Evolutionary conservation across 2,888 invertebrate species (phyloP).

Genomic region (Scaptomyza polygonia): DNA sequence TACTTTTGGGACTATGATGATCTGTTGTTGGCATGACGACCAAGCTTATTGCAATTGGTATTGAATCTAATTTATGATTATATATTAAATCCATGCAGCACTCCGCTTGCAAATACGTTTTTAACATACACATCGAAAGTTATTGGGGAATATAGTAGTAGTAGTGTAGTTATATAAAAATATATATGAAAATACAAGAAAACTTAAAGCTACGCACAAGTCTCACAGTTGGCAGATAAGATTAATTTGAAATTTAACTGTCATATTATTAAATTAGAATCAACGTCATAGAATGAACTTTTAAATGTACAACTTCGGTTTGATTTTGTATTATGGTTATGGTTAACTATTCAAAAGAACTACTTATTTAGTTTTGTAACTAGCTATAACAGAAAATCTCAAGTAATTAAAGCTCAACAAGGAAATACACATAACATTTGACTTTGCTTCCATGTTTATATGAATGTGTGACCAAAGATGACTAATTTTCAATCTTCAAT

Average conservation of each 20-base stretch:
- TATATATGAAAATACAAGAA: conserved; percentile 46
- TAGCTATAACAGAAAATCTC: no score
- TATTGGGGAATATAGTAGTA: conserved; percentile 13
- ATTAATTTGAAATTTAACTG: not conserved
- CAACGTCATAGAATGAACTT: no score
- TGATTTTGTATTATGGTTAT: no score
- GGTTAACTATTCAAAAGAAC: no score
- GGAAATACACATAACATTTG: no score
- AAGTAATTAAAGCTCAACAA: no score
- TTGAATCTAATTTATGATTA: conserved; percentile 37
- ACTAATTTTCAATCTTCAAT: no score
- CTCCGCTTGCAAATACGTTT: conserved; percentile 65
- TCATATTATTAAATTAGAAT: not conserved
- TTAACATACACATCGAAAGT: conserved; percentile 68
- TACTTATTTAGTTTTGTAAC: no score
- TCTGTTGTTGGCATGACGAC: conserved; percentile 23
- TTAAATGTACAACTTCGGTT: no score
- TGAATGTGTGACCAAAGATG: no score
- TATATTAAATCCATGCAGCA: conserved; percentile 77
- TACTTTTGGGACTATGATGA: conserved; percentile 33
- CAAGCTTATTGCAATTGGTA: conserved; percentile 40
- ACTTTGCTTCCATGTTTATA: no score
- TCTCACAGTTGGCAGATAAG: conserved; percentile 34
- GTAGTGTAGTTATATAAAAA: conserved; percentile 21
- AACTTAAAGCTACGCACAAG: conserved; percentile 54